Base-by-base conservation (phyloP, 2,797 vertebrate species). In the Aulostomus chinensis region DNA sequence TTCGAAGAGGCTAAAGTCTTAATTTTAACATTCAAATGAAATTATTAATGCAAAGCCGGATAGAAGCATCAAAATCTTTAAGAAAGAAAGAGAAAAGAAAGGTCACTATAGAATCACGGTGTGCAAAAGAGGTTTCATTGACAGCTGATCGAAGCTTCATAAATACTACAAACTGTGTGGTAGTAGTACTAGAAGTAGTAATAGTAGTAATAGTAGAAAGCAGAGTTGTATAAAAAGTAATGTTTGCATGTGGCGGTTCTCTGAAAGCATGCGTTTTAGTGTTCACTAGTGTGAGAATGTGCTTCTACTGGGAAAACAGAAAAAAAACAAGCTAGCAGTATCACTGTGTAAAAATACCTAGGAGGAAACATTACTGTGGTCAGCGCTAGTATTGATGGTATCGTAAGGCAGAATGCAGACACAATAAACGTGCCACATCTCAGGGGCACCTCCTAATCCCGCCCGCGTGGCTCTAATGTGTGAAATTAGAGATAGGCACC, bases 341-440 rank as follows among this genome's bases (percentile, higher is more conserved):
- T 62, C 39, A n/a, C 11, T 20, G 24, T 46, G 39, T 58, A 58
- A 63, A 68, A 55, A 38, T 57, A 32, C 41, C n/a, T n/a, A n/a
- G n/a, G n/a, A n/a, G n/a, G n/a, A n/a, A n/a, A n/a, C n/a, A n/a
- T n/a, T n/a, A n/a, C n/a, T n/a, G n/a, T 46, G 65, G 58, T 65
- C 43, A 9, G 75, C 36, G 64, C 41, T 67, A 36, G 29, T 30
- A 47, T 60, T 52, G 71, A 56, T 55, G 51, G 50, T 50, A 53
- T 60, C 4, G 38, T 85, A 88, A 87, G 86, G 87, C 83, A 86
- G 68, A 78, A 85, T 78, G 70, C 49, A 83, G 68, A 74, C 68
- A n/a, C n/a, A n/a, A 64, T 61, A 28, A 16, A 28, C 65, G 72
- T 59, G 78, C 74, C 80, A 56, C 54, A 58, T 80, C 72, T 73